Base-by-base conservation (phyloP, 2,797 vertebrate genomes). In the Sebastolobus altivelis region DNA sequence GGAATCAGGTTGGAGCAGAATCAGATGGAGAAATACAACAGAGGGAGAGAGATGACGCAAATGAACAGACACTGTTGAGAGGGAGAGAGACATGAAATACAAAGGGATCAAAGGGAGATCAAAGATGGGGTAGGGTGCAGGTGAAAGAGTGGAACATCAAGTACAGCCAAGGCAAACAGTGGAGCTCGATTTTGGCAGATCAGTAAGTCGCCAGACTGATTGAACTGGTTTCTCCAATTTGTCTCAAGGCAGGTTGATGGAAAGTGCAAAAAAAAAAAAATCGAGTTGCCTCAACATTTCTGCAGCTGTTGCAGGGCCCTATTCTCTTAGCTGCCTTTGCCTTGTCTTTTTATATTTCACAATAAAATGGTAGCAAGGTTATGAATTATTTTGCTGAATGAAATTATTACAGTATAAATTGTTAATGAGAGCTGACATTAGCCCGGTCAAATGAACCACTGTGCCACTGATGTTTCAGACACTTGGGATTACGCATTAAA, bases 51-150 rank as follows among this genome's bases (percentile, higher is more conserved):
- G 85, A 89, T 86, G 89, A 89, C 31, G 76, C 81, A 86, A 86
- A 86, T 77, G 69, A 70, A 83, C 59, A 75, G 77, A 89, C 65
- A 81, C 40, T 12, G n/a, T 54, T 63, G 65, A 81, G 62, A 35
- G 35, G 49, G 65, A 62, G 40, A 67, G 77, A 75, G 37, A 82
- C 6, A n/a, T 73, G 72, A 68, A 62, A 81, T 61, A 81, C 78
- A 79, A 85, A 87, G 56, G 72, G 79, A 88, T 90, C 77, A 87
- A 86, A 89, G 75, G 11, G 27, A 86, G 81, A 87, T 84, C 79
- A 87, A 82, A 87, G 84, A 79, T 79, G 46, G 73, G 8, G 27
- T 12, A 9, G 27, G 40, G 33, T 46, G 65, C 75, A 82, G 75
- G 71, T 78, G 76, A 75, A 81, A 76, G 56, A 8, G 52, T 9